Percentiles rank a stretch among this genome's conserved stretches.
phyloP scores from a whole-genome alignment of 2,888 invertebrate species.

The Saturnia pavonia region DNA sequence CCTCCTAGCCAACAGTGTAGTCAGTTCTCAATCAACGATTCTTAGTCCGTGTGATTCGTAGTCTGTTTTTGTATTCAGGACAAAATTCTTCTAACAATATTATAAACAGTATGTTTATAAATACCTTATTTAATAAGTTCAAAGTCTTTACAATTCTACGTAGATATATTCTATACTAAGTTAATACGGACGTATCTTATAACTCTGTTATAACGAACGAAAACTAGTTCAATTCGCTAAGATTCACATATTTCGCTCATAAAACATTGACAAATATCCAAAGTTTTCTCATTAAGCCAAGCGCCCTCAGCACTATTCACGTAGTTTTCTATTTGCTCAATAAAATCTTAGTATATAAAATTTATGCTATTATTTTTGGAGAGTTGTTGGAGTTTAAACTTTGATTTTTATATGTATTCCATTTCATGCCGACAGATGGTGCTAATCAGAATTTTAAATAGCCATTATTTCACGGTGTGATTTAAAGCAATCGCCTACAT shows the following conservation, averaged over 20 bases:
- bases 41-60: no score
- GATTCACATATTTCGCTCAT: conserved; percentile 10
- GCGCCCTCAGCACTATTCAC: conserved; percentile 29
- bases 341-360: conserved; percentile 10
- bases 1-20: no score
- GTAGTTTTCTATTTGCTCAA: neutral
- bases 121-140: no score
- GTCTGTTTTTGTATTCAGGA: no score
- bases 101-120: no score
- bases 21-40: no score
- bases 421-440: conserved; percentile 27
- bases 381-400: conserved; percentile 32
- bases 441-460: neutral
- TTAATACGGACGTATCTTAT: neutral
- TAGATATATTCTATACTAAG: neutral
- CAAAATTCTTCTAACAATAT: no score
- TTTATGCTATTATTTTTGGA: neutral
- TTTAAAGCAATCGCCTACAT: no score
- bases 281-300: conserved; percentile 42
- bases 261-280: conserved; percentile 35
- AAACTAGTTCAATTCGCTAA: neutral
- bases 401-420: neutral
- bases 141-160: neutral
- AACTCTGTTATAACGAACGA: neutral
- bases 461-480: no score